Evolutionary conservation across 2,113 vertebrate species (phyloP).

Genomic region (Cyrtonyx montezumae): DNA sequence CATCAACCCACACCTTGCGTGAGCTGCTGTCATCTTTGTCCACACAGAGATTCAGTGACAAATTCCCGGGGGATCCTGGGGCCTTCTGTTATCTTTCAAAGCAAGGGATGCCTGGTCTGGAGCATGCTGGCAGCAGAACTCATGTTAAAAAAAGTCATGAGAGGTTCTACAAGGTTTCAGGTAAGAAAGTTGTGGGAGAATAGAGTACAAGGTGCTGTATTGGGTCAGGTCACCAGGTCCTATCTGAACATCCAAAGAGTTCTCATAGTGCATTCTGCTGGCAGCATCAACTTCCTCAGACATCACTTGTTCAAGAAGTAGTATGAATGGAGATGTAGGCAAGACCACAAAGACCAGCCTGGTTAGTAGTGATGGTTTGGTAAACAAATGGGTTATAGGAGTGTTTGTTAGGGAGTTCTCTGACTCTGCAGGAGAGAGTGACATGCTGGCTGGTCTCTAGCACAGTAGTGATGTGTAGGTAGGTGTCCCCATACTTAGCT

Average conservation of each 20-base stretch:
- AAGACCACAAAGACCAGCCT: not conserved
- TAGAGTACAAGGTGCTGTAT: not conserved
- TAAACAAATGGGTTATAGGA: not conserved
- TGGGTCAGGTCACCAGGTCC: not conserved
- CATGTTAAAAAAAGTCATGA: conserved; percentile 5
- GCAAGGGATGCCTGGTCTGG: not conserved
- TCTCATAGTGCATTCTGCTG: not conserved
- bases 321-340: not conserved
- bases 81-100: not conserved
- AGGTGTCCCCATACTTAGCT: not conserved
- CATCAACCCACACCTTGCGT: fast-evolving
- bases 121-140: not conserved
- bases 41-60: fast-evolving
- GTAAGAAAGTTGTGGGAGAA: not conserved
- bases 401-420: not conserved
- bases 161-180: not conserved
- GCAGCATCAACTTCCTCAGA: not conserved
- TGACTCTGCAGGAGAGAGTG: not conserved
- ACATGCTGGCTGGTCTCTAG: not conserved
- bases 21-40: not conserved
- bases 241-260: not conserved
- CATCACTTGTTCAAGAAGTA: not conserved
- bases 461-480: not conserved
- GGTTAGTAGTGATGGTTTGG: not conserved
- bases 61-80: not conserved